These are phyloP conservation scores for Myotis findleyi DNA, from an alignment of 2,797 vertebrate genomes.

Conservation along the genomic window DNA sequence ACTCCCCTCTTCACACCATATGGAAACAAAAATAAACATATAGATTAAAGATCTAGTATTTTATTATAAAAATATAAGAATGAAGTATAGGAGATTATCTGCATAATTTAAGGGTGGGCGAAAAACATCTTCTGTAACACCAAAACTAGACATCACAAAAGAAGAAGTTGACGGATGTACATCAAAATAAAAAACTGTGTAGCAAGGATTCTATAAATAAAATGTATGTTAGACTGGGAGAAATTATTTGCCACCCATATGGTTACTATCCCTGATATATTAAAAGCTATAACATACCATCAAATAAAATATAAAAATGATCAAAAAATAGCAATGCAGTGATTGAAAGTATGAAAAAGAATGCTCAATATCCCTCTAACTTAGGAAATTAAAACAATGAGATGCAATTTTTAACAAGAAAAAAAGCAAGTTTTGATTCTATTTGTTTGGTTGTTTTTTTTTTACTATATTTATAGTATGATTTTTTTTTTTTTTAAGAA, in stretches of 20 bases:
- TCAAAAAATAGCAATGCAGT: not conserved
- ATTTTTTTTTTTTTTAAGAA: not conserved
- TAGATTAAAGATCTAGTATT: not conserved
- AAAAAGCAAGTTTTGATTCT: not conserved
- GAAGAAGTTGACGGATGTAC: not conserved
- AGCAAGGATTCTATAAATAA: not conserved
- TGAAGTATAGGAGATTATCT: not conserved
- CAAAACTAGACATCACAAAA: not conserved
- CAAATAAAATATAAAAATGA: not conserved
- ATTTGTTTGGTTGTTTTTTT: not conserved
- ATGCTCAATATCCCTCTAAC: not conserved
- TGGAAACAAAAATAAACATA: not conserved
- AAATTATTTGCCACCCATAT: not conserved
- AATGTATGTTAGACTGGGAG: not conserved
- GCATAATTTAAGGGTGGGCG: not conserved
- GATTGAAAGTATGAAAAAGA: not conserved
- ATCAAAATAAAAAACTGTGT: not conserved
- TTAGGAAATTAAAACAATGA: not conserved
- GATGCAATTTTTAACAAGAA: not conserved
- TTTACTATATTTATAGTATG: not conserved
- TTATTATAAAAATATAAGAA: not conserved
- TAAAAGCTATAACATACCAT: not conserved
- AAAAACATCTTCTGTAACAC: not conserved
- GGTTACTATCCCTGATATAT: not conserved
- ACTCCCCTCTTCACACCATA: not conserved